Evolutionary conservation across 1,140 invertebrate species (phyloP).

Genomic region (Drosophila sp.): DNA sequence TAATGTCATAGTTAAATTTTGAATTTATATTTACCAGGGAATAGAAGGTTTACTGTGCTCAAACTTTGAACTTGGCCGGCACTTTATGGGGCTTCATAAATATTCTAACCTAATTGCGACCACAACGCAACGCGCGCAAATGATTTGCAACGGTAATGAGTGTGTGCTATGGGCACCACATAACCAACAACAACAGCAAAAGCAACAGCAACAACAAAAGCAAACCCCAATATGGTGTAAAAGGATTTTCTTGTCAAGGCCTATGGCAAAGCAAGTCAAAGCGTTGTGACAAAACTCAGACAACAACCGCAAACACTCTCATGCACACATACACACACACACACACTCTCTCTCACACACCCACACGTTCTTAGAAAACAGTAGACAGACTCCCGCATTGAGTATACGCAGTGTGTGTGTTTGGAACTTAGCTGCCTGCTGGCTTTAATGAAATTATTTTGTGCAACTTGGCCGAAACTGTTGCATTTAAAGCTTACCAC

Average conservation of each 20-base stretch:
- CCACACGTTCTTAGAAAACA: not conserved
- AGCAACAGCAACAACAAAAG: conserved; percentile 46
- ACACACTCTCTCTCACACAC: not conserved
- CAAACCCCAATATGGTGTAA: conserved; percentile 70
- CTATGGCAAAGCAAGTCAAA: conserved; percentile 63
- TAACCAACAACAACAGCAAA: conserved; percentile 22
- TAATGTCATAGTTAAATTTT: not conserved
- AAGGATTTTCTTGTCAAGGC: conserved; percentile 75
- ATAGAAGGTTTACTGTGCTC: conserved; percentile 7
- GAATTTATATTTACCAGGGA: conserved; percentile 8
- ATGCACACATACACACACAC: conserved; percentile 3
- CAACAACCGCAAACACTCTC: conserved; percentile 23
- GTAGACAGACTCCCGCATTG: conserved; percentile 20
- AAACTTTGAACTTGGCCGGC: conserved; percentile 18
- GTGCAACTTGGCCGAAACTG: conserved; percentile 27
- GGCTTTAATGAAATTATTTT: conserved; percentile 52
- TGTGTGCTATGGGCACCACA: conserved; percentile 22
- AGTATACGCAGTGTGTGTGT: conserved; percentile 32
- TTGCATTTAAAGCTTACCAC: conserved; percentile 32
- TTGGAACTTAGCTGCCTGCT: conserved; percentile 26
- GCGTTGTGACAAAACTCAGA: conserved; percentile 35
- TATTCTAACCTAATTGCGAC: conserved; percentile 65
- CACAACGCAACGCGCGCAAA: conserved; percentile 41
- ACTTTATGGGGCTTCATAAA: conserved; percentile 43
- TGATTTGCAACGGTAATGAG: conserved; percentile 40